A percentile compares a stretch with the other conserved stretches of the same genome.
These are phyloP conservation scores for Engraulis encrasicolus DNA, from an alignment of 2,113 vertebrate genomes.

Conservation along the genomic window DNA sequence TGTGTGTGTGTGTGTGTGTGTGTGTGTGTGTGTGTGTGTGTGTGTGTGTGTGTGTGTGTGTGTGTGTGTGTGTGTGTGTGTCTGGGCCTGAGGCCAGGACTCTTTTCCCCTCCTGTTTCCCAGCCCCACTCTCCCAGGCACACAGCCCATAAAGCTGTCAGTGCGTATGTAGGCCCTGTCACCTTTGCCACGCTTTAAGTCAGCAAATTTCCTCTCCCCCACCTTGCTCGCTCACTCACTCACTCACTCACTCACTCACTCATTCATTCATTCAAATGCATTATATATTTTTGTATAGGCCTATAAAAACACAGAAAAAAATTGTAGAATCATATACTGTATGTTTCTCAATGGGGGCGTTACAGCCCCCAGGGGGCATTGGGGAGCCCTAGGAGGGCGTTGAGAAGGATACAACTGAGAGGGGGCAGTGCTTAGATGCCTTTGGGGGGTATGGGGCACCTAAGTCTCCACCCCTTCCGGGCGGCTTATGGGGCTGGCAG, in stretches of 20 bases:
- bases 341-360: too few species aligned
- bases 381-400: too few species aligned
- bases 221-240: conserved; percentile 36
- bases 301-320: too few species aligned
- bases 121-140: conserved; percentile 28
- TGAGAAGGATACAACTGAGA: too few species aligned
- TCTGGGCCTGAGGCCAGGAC: conserved; percentile 55
- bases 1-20: background rate
- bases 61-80: conserved; percentile 39
- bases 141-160: conserved; percentile 63
- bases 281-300: too few species aligned
- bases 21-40: background rate
- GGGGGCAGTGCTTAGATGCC: too few species aligned
- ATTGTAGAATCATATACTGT: too few species aligned
- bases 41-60: background rate
- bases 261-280: background rate
- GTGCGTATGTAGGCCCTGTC: conserved; percentile 56
- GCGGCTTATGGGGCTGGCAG: too few species aligned
- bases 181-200: conserved; percentile 62
- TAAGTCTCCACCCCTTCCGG: too few species aligned
- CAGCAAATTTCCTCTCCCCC: conserved; percentile 52
- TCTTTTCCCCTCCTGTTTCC: background rate
- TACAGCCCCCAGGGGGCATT: too few species aligned
- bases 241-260: conserved; percentile 16
- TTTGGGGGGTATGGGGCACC: too few species aligned